Base-by-base conservation (phyloP, 1,140 invertebrate genomes). In the Pachyrhynchus sulphureomaculatus region DNA sequence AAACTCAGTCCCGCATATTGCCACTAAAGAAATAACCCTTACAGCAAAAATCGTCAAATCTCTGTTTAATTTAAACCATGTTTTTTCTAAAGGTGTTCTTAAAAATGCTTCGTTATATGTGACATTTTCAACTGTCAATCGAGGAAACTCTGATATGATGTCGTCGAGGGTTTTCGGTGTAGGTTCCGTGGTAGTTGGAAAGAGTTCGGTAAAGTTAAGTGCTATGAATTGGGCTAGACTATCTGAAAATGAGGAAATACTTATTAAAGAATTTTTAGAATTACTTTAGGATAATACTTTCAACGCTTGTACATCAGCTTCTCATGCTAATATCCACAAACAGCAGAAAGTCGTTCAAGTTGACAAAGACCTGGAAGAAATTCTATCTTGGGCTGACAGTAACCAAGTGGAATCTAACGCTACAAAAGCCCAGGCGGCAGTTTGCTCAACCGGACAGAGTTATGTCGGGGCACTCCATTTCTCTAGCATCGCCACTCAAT, bases 1-100 rank as follows among this genome's bases (percentile, higher is more conserved):
- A 72, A 73, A 34, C 62, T 72, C 0, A 74, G 36, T 8, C 72
- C 72, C 20, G 67, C 72, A 45, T 64, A 64, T 49, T 74, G 64
- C 72, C 72, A 74, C 9, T 73, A 20, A 42, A 70, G 54, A 10
- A 72, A n/a, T 47, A 18, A 72, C 65, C 39, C 72, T 56, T 8
- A 69, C 32, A 12, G 68, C 68, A 36, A 74, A 74, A 26, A 67
- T 45, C 39, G 34, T 44, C 17, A 65, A 63, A n/a, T 68, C 41
- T 1, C 54, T 21, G 26, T 62, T 71, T 2, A 72, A 37, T 23
- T 67, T 60, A 15, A 36, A 18, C 71, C 71, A 74, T 6, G 23
- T 37, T 4, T 53, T 44, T 13, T 68, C 54, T 18, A 75, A 39
- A 1, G 71, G 71, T 2, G 62, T 58, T 12, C 62, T 52, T 12